Conservation (phyloP, 2,797 vertebrate genomes). For the Protonibea diacanthus region DNA sequence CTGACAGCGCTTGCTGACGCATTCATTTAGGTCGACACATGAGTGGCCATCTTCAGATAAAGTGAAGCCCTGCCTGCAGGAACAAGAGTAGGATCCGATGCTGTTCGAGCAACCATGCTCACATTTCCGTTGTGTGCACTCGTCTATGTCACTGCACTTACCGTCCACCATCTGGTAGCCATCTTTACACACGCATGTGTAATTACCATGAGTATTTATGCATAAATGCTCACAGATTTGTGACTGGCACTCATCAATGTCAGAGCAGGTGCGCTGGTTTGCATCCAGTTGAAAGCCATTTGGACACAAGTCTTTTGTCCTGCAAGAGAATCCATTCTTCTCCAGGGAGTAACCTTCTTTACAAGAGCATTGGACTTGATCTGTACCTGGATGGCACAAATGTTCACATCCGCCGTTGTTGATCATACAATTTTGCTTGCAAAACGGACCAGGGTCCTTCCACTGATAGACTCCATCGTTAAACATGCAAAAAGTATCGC, state of each 20-base stretch:
- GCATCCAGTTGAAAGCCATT: slow-evolving; percentile 70
- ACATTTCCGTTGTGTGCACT: slow-evolving; percentile 73
- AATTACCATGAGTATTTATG: slow-evolving; percentile 74
- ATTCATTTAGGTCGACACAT: slow-evolving; percentile 81
- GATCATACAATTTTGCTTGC: slow-evolving; percentile 61
- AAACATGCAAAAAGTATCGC: slow-evolving; percentile 37
- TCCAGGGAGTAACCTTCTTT: slow-evolving; percentile 71
- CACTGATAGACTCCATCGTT: slow-evolving; percentile 49
- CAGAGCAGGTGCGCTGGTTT: slow-evolving; percentile 75
- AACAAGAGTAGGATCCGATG: slow-evolving; percentile 80
- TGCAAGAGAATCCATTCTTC: slow-evolving; percentile 72
- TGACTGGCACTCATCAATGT: slow-evolving; percentile 78
- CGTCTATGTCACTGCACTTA: slow-evolving; percentile 76
- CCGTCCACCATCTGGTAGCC: slow-evolving; percentile 71
- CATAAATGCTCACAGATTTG: slow-evolving; percentile 71
- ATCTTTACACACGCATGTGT: slow-evolving; percentile 70
- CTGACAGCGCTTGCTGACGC: slow-evolving; percentile 63
- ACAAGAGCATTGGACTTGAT: slow-evolving; percentile 70
- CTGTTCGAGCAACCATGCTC: slow-evolving; percentile 76
- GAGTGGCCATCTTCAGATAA: slow-evolving; percentile 48
- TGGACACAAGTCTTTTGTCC: slow-evolving; percentile 65
- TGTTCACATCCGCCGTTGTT: slow-evolving; percentile 82
- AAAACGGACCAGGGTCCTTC: slow-evolving; percentile 74
- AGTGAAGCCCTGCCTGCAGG: slow-evolving; percentile 75
- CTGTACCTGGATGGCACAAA: slow-evolving; percentile 52